A percentile compares a stretch with the other conserved stretches of the same genome.
These are phyloP conservation scores for Sminthurides aquaticus DNA, from an alignment of 2,888 invertebrate genomes.

Conservation along the genomic window DNA sequence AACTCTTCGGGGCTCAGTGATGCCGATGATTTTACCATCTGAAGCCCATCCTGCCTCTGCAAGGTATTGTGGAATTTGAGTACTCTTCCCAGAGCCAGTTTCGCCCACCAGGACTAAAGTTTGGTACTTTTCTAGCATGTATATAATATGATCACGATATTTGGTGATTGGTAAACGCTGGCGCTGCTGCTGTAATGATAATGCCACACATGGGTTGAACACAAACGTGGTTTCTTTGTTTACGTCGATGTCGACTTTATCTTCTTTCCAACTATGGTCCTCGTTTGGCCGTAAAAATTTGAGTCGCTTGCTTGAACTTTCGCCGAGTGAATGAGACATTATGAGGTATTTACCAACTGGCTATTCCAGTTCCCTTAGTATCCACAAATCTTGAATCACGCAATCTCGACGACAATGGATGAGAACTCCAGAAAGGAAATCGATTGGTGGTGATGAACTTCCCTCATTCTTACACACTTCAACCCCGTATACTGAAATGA, in stretches of 20 bases:
- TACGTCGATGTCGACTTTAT: constrained; percentile 55
- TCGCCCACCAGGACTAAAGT: constrained; percentile 80
- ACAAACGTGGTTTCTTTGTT: constrained; percentile 59
- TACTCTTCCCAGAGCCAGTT: constrained; percentile 93
- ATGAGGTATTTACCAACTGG: no score
- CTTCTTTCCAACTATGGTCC: constrained; percentile 43
- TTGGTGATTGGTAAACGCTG: constrained; percentile 80
- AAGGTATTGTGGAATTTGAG: constrained; percentile 91
- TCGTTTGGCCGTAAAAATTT: constrained; percentile 7
- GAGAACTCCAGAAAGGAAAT: no score
- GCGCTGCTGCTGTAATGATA: constrained; percentile 75
- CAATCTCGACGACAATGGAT: no score
- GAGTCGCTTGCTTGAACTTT: not conserved
- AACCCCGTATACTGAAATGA: no score
- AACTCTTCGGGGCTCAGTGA: constrained; percentile 86
- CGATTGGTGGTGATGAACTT: no score
- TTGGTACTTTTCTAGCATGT: constrained; percentile 81
- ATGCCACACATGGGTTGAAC: constrained; percentile 74
- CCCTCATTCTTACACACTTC: no score
- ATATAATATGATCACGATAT: constrained; percentile 77
- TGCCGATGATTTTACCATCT: constrained; percentile 67
- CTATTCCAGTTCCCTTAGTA: no score
- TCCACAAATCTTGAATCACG: no score
- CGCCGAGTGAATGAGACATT: no score
- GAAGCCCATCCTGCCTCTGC: constrained; percentile 76